Evolutionary conservation across 1,140 invertebrate species (phyloP).

Genomic region (Ooceraea biroi): DNA sequence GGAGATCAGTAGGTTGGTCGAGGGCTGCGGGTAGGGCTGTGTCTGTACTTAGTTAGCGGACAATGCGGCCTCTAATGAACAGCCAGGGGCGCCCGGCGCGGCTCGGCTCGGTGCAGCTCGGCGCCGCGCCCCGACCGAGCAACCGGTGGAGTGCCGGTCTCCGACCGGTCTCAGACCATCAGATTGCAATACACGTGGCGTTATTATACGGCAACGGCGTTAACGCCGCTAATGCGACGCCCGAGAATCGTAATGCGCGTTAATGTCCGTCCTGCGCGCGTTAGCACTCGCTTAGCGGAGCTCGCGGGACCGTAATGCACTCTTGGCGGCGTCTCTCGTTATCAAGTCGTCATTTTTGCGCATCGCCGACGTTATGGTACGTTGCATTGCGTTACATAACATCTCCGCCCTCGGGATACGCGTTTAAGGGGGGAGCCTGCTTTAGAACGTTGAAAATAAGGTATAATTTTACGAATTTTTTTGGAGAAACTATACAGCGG

Average conservation of each 20-base stretch:
- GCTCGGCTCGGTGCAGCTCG: slow-evolving; percentile 17
- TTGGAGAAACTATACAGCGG: too few species aligned
- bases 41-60: slow-evolving; percentile 86
- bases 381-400: background rate
- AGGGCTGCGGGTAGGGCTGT: slow-evolving; percentile 75
- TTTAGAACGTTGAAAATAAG: too few species aligned
- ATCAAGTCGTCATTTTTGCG: background rate
- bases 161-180: slow-evolving; percentile 82
- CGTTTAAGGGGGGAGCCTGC: too few species aligned
- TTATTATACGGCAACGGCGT: slow-evolving; percentile 49
- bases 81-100: slow-evolving; percentile 83
- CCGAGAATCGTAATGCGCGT: slow-evolving; percentile 65
- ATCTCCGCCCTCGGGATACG: too few species aligned
- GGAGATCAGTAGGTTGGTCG: slow-evolving; percentile 75
- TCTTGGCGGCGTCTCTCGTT: background rate
- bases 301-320: background rate
- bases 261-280: slow-evolving; percentile 48
- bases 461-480: too few species aligned
- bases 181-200: slow-evolving; percentile 82
- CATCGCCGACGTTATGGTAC: background rate
- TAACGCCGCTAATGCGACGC: slow-evolving; percentile 62
- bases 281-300: background rate
- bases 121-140: slow-evolving; percentile 59
- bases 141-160: slow-evolving; percentile 78
- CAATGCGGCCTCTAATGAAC: slow-evolving; percentile 86